Evolutionary conservation across 2,888 invertebrate species (phyloP).

Genomic region (Leptopterna dolabrata): DNA sequence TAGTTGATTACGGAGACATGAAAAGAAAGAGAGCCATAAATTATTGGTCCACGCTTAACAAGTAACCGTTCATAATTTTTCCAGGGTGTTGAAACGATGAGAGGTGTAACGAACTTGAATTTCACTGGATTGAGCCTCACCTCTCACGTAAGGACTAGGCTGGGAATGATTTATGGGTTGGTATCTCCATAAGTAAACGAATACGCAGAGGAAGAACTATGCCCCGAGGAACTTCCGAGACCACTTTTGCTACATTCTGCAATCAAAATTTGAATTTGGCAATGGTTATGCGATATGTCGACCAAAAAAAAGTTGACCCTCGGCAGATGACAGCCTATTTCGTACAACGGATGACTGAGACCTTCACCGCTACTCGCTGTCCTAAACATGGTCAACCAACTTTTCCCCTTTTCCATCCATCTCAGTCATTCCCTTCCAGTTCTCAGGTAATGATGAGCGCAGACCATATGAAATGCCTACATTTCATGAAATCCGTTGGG

Average conservation of each 20-base stretch:
- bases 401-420: too few relatives aligned
- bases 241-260: not conserved
- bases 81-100: conserved; percentile 3
- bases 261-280: not conserved
- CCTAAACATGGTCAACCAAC: too few relatives aligned
- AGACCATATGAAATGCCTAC: too few relatives aligned
- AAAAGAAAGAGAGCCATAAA: conserved; percentile 40
- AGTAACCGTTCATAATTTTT: conserved; percentile 38
- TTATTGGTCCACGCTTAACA: conserved; percentile 1
- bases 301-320: too few relatives aligned
- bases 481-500: too few relatives aligned
- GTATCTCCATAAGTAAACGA: not conserved
- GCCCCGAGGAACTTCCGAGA: not conserved
- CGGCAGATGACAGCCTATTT: too few relatives aligned
- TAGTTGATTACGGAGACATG: conserved; percentile 43
- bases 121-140: conserved; percentile 13
- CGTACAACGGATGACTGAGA: too few relatives aligned
- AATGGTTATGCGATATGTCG: not conserved
- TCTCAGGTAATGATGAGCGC: too few relatives aligned
- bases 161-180: not conserved
- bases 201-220: not conserved
- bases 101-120: conserved; percentile 41
- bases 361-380: too few relatives aligned
- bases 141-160: not conserved
- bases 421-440: too few relatives aligned